Percentiles rank a stretch among this genome's conserved stretches.
phyloP scores from a whole-genome alignment of 2,888 invertebrate species.

The Drosophila phalerata region DNA sequence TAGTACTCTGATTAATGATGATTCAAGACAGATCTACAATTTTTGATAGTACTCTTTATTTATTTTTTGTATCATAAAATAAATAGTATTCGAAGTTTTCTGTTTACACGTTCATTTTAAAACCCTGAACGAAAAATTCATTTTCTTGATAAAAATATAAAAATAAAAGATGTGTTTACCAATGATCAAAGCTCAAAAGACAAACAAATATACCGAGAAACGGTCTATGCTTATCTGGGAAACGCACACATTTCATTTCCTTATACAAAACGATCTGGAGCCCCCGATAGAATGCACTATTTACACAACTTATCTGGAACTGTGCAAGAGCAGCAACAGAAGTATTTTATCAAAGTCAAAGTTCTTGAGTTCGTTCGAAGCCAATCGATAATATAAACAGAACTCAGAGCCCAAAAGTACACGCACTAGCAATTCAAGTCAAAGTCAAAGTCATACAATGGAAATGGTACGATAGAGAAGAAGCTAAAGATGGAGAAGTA shows the following conservation, averaged over 20 bases:
- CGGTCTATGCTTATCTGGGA: conserved; percentile 37
- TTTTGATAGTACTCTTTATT: neutral
- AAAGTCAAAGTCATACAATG: conserved; percentile 55
- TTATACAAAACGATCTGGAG: conserved; percentile 24
- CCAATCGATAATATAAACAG: conserved; percentile 62
- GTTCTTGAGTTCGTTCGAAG: conserved; percentile 41
- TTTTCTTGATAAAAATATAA: conserved; percentile 9
- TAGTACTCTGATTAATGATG: neutral
- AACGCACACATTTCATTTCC: conserved; percentile 44
- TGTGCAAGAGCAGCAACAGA: conserved; percentile 15
- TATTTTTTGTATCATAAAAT: neutral
- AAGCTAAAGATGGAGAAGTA: neutral
- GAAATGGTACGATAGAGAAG: neutral
- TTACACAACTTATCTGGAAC: conserved; percentile 50
- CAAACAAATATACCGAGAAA: conserved; percentile 39
- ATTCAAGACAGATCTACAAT: neutral
- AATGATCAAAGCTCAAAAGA: conserved; percentile 35
- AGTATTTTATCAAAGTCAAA: conserved; percentile 59
- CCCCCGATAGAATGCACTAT: conserved; percentile 30
- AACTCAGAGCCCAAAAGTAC: conserved; percentile 22
- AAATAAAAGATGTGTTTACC: conserved; percentile 21
- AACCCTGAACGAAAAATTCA: neutral
- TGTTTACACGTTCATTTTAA: too few relatives aligned
- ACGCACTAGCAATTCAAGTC: conserved; percentile 46
- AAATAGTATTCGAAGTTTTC: neutral